phyloP scores from a whole-genome alignment of 2,113 vertebrate species.

The Stomatorhinus ivindoensis region DNA sequence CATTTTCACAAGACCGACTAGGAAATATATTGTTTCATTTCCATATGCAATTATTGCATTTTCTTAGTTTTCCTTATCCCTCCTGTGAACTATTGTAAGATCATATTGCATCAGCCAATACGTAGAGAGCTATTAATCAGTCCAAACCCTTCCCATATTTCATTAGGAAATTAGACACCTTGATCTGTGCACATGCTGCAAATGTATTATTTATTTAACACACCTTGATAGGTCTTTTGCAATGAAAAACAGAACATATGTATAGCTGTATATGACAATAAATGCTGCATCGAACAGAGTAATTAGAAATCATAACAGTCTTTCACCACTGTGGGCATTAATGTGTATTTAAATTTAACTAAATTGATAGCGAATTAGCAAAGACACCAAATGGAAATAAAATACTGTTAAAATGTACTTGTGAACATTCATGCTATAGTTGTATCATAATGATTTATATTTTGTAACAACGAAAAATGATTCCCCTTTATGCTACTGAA shows the following conservation, averaged over 20 bases:
- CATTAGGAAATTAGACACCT: conserved; percentile 8
- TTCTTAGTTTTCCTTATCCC: neutral
- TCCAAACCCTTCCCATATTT: neutral
- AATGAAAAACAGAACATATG: neutral
- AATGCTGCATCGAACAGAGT: neutral
- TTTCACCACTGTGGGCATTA: neutral
- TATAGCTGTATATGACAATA: neutral
- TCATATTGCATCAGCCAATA: conserved; percentile 9
- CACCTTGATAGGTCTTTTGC: neutral
- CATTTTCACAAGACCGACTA: neutral
- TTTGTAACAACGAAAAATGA: neutral
- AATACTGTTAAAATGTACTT: neutral
- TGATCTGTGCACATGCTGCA: neutral
- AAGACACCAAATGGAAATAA: neutral
- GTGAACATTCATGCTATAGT: neutral
- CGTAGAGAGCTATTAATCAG: neutral
- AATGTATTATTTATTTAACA: conserved; percentile 4
- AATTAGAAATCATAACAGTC: neutral
- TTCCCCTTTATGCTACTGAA: neutral
- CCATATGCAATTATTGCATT: neutral
- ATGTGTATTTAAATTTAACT: neutral
- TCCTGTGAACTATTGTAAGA: neutral
- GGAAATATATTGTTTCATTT: neutral
- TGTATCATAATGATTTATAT: neutral
- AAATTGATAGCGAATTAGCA: neutral